Conservation (phyloP, 2,797 vertebrate species). For the Pangasius macronema region DNA sequence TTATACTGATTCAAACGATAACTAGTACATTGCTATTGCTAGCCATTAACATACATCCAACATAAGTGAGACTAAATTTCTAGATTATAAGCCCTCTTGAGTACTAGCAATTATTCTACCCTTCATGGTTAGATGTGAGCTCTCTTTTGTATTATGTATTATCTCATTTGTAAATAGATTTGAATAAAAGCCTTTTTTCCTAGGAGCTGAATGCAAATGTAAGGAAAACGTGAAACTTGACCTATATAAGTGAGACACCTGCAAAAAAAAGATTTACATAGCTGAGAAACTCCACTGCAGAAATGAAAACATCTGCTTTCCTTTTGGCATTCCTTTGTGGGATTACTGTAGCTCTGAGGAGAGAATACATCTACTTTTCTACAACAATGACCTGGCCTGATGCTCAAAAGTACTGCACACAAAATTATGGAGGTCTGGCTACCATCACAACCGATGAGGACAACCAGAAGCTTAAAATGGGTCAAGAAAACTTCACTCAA, state of each 20-base stretch:
- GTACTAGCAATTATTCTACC: neutral
- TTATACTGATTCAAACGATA: too few species aligned
- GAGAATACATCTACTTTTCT: neutral
- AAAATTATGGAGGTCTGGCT: slow-evolving; percentile 17
- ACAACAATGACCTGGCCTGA: neutral
- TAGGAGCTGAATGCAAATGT: neutral
- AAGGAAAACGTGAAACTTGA: neutral
- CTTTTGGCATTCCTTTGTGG: neutral
- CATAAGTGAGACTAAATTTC: neutral
- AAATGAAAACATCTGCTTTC: neutral
- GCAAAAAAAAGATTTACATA: neutral
- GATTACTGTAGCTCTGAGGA: neutral
- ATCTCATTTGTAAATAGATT: neutral
- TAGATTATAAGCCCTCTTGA: neutral
- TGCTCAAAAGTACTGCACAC: neutral
- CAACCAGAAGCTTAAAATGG: too few species aligned
- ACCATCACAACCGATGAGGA: neutral
- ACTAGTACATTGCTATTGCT: neutral
- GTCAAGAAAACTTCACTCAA: fast-evolving
- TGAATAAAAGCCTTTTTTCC: neutral
- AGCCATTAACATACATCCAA: neutral
- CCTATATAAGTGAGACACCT: neutral
- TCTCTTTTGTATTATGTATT: neutral
- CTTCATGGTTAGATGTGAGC: neutral
- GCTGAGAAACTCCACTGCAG: neutral